Conservation (phyloP, 2,797 vertebrate species). For the Tamandua tetradactyla region DNA sequence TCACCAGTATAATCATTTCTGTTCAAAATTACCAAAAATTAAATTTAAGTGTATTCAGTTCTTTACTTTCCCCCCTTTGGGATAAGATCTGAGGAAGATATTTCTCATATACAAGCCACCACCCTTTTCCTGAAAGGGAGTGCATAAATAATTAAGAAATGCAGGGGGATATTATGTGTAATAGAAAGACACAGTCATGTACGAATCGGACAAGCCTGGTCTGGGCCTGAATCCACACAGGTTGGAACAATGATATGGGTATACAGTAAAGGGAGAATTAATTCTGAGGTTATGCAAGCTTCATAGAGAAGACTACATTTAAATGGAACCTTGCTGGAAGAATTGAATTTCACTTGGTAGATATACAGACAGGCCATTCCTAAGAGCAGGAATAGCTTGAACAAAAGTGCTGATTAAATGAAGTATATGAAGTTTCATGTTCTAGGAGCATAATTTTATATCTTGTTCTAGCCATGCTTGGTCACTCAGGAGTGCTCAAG, state of each 20-base stretch:
- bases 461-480: background rate
- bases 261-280: background rate
- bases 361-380: background rate
- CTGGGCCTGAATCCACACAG: too few species aligned
- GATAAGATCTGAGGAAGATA: background rate
- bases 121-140: background rate
- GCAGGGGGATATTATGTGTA: background rate
- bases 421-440: background rate
- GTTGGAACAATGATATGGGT: background rate
- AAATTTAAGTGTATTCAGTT: background rate
- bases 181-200: background rate
- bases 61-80: background rate
- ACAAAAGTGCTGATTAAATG: background rate
- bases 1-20: background rate
- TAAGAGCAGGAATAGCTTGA: background rate
- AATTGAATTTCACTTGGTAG: background rate
- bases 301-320: background rate
- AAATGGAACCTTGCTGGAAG: background rate
- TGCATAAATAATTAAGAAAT: background rate
- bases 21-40: background rate
- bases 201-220: background rate
- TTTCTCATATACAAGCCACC: background rate
- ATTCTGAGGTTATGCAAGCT: background rate
- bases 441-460: background rate
- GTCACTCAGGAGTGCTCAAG: background rate